Evolutionary conservation across 2,113 vertebrate genomes (phyloP).

Genomic region (Clinocottus analis): DNA sequence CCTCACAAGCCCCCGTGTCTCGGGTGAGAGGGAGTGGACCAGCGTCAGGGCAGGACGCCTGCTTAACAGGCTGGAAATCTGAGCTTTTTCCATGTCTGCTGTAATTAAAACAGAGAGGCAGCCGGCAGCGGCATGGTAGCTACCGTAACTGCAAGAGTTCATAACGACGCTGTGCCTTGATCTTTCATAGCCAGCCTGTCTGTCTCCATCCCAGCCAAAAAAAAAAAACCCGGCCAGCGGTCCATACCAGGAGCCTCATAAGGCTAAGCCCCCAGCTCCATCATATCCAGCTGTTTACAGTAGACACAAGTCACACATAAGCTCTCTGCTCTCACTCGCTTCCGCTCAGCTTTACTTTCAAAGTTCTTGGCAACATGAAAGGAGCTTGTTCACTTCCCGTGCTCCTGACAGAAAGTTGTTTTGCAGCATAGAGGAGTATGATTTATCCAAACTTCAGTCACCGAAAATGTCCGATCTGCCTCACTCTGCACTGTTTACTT

Average conservation of each 20-base stretch:
- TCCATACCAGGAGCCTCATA: conserved; percentile 53
- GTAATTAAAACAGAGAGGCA: conserved; percentile 72
- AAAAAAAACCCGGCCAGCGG: conserved; percentile 47
- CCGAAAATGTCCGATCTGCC: neutral
- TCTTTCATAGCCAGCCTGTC: conserved; percentile 73
- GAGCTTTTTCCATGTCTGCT: conserved; percentile 61
- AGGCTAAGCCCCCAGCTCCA: conserved; percentile 61
- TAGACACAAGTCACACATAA: conserved; percentile 70
- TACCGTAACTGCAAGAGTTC: conserved; percentile 53
- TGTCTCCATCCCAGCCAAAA: conserved; percentile 66
- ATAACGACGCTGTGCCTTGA: conserved; percentile 68
- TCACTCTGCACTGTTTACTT: neutral
- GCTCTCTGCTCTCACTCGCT: conserved; percentile 40
- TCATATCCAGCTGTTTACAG: conserved; percentile 76
- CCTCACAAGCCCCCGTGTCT: conserved; percentile 4
- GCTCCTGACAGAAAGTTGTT: conserved; percentile 3
- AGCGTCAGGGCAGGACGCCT: conserved; percentile 16
- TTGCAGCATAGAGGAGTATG: neutral
- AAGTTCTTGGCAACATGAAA: conserved; percentile 26
- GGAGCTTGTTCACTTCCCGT: neutral
- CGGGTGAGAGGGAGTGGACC: conserved; percentile 11
- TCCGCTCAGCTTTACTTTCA: conserved; percentile 39
- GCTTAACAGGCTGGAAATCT: conserved; percentile 55
- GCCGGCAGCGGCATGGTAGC: conserved; percentile 48
- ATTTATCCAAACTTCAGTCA: neutral